Conservation (phyloP, 1,140 invertebrate species). For the Liolophura sinensis region DNA sequence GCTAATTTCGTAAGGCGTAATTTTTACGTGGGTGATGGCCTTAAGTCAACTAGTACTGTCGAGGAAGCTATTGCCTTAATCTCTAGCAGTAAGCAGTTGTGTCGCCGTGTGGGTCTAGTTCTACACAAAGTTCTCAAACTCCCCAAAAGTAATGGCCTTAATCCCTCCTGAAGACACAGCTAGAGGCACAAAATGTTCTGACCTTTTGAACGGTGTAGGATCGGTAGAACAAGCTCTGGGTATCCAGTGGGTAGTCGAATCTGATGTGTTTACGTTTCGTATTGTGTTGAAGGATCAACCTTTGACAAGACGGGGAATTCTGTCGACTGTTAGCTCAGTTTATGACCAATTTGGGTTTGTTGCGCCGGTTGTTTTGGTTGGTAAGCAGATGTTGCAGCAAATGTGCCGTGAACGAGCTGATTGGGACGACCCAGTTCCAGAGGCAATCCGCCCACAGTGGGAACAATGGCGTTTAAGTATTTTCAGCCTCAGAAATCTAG, state of each 20-base stretch:
- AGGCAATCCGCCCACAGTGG: conserved; percentile 10
- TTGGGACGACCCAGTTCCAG: conserved; percentile 21
- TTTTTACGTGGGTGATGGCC: conserved; percentile 38
- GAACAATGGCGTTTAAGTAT: conserved; percentile 16
- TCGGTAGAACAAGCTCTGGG: conserved; percentile 28
- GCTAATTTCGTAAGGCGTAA: conserved; percentile 15
- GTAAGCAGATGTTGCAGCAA: conserved; percentile 31
- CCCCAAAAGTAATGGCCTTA: conserved; percentile 18
- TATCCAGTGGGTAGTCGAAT: conserved; percentile 30
- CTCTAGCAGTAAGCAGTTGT: conserved; percentile 16
- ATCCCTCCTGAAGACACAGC: too few relatives aligned
- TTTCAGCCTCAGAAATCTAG: conserved; percentile 1
- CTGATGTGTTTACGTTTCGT: conserved; percentile 26
- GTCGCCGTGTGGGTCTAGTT: too few relatives aligned
- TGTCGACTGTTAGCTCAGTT: conserved; percentile 27
- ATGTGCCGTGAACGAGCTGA: conserved; percentile 20
- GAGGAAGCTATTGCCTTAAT: too few relatives aligned
- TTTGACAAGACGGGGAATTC: too few relatives aligned
- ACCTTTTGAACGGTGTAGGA: conserved; percentile 21
- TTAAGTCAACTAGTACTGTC: conserved; percentile 20
- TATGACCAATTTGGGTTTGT: conserved; percentile 35
- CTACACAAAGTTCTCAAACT: conserved; percentile 34
- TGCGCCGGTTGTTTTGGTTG: conserved; percentile 22
- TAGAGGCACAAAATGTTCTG: conserved; percentile 20
- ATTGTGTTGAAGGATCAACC: conserved; percentile 17